phyloP scores from a whole-genome alignment of 2,888 invertebrate species.

The Rotaria macrura region DNA sequence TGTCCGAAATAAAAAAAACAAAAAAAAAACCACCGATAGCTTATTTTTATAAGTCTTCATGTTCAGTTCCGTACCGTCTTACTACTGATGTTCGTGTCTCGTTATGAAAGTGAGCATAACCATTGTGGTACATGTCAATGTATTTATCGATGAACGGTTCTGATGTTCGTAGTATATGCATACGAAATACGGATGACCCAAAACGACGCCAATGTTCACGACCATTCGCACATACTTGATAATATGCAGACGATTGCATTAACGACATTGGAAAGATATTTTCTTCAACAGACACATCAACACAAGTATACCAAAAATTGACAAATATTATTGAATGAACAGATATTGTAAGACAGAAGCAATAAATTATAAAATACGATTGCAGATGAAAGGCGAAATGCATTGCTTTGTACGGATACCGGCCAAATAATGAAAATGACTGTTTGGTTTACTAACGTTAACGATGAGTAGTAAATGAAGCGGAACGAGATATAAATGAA shows the following conservation, averaged over 20 bases:
- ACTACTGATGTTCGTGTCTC: neutral
- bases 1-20: neutral
- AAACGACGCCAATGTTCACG: neutral
- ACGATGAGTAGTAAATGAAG: neutral
- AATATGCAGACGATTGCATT: neutral
- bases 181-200: neutral
- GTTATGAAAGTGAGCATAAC: conserved; percentile 3
- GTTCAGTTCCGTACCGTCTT: neutral
- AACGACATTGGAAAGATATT: neutral
- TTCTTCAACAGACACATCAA: neutral
- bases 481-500: neutral
- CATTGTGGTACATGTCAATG: neutral
- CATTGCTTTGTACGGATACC: neutral
- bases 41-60: neutral
- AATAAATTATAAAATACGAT: neutral
- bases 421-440: neutral
- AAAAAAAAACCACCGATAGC: neutral
- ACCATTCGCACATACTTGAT: neutral
- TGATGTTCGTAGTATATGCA: neutral
- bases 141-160: neutral
- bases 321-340: neutral
- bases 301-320: neutral
- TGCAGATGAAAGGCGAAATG: neutral
- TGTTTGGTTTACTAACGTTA: neutral
- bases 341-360: neutral